Base-by-base conservation (phyloP, 2,113 vertebrate species). In the Ranitomeya imitator region DNA sequence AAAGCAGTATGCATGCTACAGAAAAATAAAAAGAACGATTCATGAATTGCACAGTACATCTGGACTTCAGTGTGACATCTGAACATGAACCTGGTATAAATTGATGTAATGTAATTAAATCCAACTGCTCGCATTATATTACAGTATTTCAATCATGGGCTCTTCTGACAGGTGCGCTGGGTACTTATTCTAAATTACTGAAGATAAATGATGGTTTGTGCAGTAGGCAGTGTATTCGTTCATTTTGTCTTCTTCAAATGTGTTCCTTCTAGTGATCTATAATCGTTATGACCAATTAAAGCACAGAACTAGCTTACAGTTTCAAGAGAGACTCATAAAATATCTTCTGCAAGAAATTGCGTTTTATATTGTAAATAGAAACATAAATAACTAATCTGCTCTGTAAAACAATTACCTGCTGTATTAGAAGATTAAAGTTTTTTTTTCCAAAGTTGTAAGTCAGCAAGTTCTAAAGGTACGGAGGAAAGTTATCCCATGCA, bases 211-310 rank as follows among this genome's bases (percentile, higher is more conserved):
- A 83, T 2, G 60, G 31, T 67, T 65, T 63, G 31, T 63, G 31
- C 80, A 65, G 59, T 63, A 82, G 80, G 80, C 60, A 82, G 11
- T n/a, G 21, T 23, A n/a, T 15, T 13, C 21, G 52, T 59, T 57
- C 77, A 26, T 57, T 67, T 83, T 65, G 9, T 83, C 60, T 83
- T 11, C 57, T 67, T 52, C 19, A 37, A 52, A 83, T 65, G 61
- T 67, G 61, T 83, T 60, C 13, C 80, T 83, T 65, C 80, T 60
- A 81, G 79, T 81, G 59, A 26, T 81, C 57, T 61, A 59, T 81
- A 60, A 81, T 81, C 79, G 37, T 81, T 61, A 83, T 51, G 60
- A 83, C 45, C 80, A 83, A 65, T 83, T 83, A 67, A 65, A n/a
- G 37, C 63, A 9, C 37, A 65, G 16, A 19, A 52, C 61, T n/a